Percentiles rank a stretch among this genome's conserved stretches.
Evolutionary conservation across 2,888 invertebrate genomes (phyloP).

Genomic region (Chloroclystis v-ata): DNA sequence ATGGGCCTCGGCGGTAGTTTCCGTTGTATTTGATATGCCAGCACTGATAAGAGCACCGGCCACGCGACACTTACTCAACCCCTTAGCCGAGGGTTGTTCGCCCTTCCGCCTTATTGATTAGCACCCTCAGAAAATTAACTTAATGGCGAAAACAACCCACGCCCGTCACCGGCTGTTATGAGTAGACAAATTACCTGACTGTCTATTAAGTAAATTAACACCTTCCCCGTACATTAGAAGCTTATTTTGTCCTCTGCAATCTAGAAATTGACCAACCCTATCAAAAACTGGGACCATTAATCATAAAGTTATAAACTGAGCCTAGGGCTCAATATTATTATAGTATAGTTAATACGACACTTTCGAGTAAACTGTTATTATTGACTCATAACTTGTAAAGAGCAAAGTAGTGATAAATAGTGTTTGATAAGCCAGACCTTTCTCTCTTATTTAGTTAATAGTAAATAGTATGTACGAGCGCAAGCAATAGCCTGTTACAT

Average conservation of each 20-base stretch:
- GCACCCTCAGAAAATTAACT: slow-evolving; percentile 56
- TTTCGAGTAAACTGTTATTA: slow-evolving; percentile 10
- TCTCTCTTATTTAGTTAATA: slow-evolving; percentile 37
- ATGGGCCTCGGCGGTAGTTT: slow-evolving; percentile 51
- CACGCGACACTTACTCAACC: slow-evolving; percentile 73
- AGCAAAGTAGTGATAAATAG: slow-evolving; percentile 34
- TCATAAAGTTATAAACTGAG: slow-evolving; percentile 1
- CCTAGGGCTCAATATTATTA: slow-evolving; percentile 4
- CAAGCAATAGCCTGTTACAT: slow-evolving; percentile 35
- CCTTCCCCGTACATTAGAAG: slow-evolving; percentile 1
- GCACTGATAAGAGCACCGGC: slow-evolving; percentile 63
- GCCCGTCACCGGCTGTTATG: slow-evolving; percentile 34
- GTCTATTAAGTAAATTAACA: slow-evolving; percentile 13
- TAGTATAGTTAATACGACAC: slow-evolving; percentile 8
- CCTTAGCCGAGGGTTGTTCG: slow-evolving; percentile 67
- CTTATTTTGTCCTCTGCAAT: slow-evolving; percentile 3
- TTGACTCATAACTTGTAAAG: slow-evolving; percentile 20
- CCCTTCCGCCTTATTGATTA: slow-evolving; percentile 76
- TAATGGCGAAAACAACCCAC: slow-evolving; percentile 54
- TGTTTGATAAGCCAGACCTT: slow-evolving; percentile 38
- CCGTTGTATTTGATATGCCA: slow-evolving; percentile 70
- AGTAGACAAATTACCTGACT: slow-evolving; percentile 24
- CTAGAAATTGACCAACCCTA: slow-evolving; percentile 2
- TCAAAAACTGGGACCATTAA: slow-evolving; percentile 10
- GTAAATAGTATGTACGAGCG: slow-evolving; percentile 26